Base-by-base conservation (phyloP, 2,888 invertebrate genomes). In the Pristionchus mayeri region DNA sequence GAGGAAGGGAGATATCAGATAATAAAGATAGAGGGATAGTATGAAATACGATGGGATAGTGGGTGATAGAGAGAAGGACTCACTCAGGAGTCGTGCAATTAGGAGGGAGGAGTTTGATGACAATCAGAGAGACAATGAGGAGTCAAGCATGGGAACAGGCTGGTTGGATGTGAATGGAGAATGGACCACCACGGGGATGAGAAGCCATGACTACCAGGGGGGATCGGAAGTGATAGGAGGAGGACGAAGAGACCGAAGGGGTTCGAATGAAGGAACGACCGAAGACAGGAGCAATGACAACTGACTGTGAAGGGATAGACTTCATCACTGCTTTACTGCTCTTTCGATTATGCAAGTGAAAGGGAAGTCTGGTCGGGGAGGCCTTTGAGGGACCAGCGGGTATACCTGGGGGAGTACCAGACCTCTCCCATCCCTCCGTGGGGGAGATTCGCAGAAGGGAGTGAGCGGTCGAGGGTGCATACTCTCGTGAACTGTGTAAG, bases 401-500 rank as follows among this genome's bases (percentile, higher is more conserved):
- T 30, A 63, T 63, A 37, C 63, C 63, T 63, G 63, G 4, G 34
- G 63, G 34, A 7, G 63, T 30, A 63, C 30, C 63, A 63, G 63
- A 63, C 34, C 63, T 60, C 24, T 44, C 44, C 13, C 44, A 44
- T 44, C 13, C 13, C n/a, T n/a, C n/a, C n/a, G n/a, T n/a, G n/a
- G n/a, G n/a, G n/a, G n/a, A n/a, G n/a, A n/a, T 67, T 37, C 16
- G 37, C 67, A 67, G 67, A 40, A 67, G 18, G 67, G 37, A 71
- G 40, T 21, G 71, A 44, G 54, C 4, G 21, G 71, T 37, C 40
- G 40, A 71, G 71, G 44, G 71, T 48, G 44, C 57, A 57, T 57
- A 80, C 80, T 80, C 57, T 57, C n/a, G 27, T 80, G 80, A 80
- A 80, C 80, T 80, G 80, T 80, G 57, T 80, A 80, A 80, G 80